Percentiles rank a stretch among this genome's conserved stretches.
phyloP scores from a whole-genome alignment of 2,888 invertebrate species.

The Tyria jacobaeae region DNA sequence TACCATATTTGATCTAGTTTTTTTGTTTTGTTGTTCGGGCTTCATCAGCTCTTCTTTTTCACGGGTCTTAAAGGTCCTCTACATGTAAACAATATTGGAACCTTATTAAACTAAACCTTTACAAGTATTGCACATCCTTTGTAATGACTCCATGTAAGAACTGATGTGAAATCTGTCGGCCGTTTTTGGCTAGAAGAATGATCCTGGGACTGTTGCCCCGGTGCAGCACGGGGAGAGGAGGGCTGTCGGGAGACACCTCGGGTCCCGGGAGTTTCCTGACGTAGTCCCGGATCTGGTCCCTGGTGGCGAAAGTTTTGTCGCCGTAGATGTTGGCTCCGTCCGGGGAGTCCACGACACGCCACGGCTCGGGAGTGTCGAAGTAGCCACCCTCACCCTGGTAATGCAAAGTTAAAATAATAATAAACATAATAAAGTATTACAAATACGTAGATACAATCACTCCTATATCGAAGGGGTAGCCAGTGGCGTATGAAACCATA shows the following conservation, averaged over 20 bases:
- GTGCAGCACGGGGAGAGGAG: slow-evolving; percentile 57
- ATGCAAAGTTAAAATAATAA: no score
- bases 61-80: no score
- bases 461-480: no score
- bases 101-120: no score
- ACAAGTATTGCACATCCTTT: slow-evolving; percentile 68
- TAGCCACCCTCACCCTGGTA: slow-evolving; percentile 78
- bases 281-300: slow-evolving; percentile 61
- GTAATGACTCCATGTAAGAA: slow-evolving; percentile 64
- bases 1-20: no score
- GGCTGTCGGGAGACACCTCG: slow-evolving; percentile 27
- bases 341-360: slow-evolving; percentile 57
- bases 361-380: slow-evolving; percentile 70
- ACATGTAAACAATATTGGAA: no score
- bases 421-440: no score
- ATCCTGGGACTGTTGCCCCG: slow-evolving; percentile 54
- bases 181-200: slow-evolving; percentile 59
- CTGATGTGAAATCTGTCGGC: slow-evolving; percentile 67
- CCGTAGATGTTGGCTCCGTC: slow-evolving; percentile 64
- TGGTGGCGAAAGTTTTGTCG: slow-evolving; percentile 60
- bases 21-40: no score
- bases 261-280: slow-evolving; percentile 54
- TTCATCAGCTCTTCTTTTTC: no score
- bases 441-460: no score
- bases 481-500: no score